Conservation (phyloP, 2,113 vertebrate species). For the Piprites chloris region DNA sequence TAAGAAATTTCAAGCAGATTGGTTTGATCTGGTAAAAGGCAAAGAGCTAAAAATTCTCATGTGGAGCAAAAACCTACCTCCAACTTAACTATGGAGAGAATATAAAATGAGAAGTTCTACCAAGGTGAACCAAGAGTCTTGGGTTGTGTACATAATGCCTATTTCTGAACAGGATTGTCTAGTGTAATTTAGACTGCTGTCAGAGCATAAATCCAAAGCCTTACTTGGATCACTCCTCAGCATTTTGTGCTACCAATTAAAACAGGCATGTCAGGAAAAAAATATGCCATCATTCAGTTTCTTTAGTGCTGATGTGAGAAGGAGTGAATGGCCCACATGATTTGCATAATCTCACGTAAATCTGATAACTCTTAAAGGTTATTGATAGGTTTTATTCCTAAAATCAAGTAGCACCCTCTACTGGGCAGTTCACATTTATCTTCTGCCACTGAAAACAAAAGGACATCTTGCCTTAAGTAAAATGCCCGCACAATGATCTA, state of each 20-base stretch:
- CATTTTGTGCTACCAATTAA: neutral
- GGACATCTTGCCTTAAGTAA: neutral
- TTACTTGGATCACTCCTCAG: neutral
- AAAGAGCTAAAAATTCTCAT: neutral
- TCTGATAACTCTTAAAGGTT: neutral
- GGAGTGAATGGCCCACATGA: neutral
- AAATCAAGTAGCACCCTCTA: conserved; percentile 19
- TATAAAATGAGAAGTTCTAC: neutral
- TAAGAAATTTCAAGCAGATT: neutral
- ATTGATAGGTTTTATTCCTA: neutral
- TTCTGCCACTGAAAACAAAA: neutral
- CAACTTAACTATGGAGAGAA: neutral
- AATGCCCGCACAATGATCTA: neutral
- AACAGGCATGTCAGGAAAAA: neutral
- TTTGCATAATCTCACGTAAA: neutral
- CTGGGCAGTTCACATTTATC: neutral
- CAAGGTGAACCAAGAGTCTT: neutral
- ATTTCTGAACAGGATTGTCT: neutral
- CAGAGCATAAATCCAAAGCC: neutral
- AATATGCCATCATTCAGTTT: neutral
- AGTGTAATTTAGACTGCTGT: neutral
- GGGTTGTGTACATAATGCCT: neutral
- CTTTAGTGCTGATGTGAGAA: neutral
- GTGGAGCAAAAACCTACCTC: neutral
- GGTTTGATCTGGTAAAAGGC: neutral